A percentile compares a stretch with the other conserved stretches of the same genome.
phyloP scores from a whole-genome alignment of 2,888 invertebrate genomes.

The Clusia tigrina region DNA sequence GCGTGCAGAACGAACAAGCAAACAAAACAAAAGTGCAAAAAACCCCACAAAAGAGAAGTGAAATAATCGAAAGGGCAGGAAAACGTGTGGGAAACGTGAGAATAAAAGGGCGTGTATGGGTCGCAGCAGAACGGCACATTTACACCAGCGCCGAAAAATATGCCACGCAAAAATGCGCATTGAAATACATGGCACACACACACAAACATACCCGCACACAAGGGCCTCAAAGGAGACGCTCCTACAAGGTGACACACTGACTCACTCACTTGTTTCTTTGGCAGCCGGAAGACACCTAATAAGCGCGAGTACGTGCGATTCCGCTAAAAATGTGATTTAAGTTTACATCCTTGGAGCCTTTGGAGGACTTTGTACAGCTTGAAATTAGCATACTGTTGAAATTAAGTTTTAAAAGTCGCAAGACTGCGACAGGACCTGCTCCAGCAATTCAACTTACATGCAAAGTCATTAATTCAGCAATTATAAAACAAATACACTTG shows the following conservation, averaged over 20 bases:
- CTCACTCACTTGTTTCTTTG: too few species aligned
- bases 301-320: too few species aligned
- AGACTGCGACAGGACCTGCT: background rate
- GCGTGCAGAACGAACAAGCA: background rate
- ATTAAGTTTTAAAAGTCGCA: too few species aligned
- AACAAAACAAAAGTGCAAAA: background rate
- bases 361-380: too few species aligned
- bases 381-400: too few species aligned
- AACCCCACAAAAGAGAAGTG: background rate
- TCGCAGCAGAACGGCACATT: background rate
- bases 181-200: background rate
- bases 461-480: background rate
- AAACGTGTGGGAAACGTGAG: slow-evolving; percentile 3
- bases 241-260: background rate
- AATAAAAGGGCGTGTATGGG: slow-evolving; percentile 7
- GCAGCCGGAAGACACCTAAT: too few species aligned
- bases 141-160: background rate
- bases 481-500: too few species aligned
- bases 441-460: background rate
- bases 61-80: background rate
- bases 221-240: too few species aligned
- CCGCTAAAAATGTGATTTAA: too few species aligned
- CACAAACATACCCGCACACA: background rate
- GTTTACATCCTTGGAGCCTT: too few species aligned
- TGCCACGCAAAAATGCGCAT: background rate